Percentiles rank a stretch among this genome's conserved stretches.
phyloP scores from a whole-genome alignment of 2,113 vertebrate species.

The Albula goreensis region DNA sequence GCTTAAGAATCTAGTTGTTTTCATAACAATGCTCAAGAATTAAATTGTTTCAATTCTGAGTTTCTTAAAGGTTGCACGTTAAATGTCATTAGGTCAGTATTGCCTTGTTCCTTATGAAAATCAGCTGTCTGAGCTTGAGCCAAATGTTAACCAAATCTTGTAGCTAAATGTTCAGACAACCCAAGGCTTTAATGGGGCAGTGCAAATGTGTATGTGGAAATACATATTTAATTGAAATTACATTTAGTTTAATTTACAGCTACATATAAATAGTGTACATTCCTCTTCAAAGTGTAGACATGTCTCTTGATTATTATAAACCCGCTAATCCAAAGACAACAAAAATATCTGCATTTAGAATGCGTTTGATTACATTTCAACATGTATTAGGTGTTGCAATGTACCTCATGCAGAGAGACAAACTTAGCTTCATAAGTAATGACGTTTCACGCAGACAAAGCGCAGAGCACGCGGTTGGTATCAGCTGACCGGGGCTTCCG shows the following conservation, averaged over 20 bases:
- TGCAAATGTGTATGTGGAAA: no score
- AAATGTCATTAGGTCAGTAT: not conserved
- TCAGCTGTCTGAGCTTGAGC: not conserved
- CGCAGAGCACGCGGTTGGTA: not conserved
- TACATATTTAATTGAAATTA: no score
- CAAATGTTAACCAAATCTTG: not conserved
- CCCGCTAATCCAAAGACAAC: not conserved
- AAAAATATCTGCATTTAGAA: not conserved
- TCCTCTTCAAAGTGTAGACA: no score
- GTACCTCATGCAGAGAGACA: not conserved
- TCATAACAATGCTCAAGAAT: no score
- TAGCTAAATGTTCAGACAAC: no score
- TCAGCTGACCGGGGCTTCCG: conserved; percentile 61
- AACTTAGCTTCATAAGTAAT: not conserved
- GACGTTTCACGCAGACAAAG: not conserved
- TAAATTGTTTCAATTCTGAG: no score
- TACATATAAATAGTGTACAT: no score
- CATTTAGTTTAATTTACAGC: no score
- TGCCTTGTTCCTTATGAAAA: not conserved
- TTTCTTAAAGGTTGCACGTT: no score
- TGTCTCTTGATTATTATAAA: not conserved
- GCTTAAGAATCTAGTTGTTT: no score
- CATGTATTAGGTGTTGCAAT: not conserved
- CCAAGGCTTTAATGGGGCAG: no score
- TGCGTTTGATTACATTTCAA: not conserved